phyloP scores from a whole-genome alignment of 1,140 invertebrate species.

The Brachionus sp. region DNA sequence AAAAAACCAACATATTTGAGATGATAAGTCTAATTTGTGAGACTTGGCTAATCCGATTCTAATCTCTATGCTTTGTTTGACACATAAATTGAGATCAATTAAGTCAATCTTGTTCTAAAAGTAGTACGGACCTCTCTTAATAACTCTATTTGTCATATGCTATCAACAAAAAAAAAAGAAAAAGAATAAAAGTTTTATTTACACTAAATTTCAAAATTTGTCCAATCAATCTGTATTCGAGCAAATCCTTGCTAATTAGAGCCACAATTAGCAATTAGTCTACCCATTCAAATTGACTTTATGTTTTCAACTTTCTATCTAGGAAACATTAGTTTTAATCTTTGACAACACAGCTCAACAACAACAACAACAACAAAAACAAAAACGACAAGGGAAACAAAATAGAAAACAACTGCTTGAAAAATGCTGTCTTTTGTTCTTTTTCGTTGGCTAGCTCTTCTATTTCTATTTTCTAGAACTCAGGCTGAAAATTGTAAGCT shows the following conservation, averaged over 20 bases:
- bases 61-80: neutral
- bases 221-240: neutral
- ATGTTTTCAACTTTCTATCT: neutral
- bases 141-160: neutral
- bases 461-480: neutral
- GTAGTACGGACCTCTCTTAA: neutral
- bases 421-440: neutral
- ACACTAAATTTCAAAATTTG: neutral
- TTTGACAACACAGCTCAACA: neutral
- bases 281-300: neutral
- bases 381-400: too few species aligned
- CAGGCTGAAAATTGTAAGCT: neutral
- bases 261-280: neutral
- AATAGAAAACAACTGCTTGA: neutral
- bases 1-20: too few species aligned
- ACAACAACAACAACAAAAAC: neutral
- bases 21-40: too few species aligned
- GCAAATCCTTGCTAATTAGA: neutral
- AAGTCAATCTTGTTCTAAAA: neutral
- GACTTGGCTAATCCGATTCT: neutral
- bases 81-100: constrained; percentile 4
- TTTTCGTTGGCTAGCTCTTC: neutral
- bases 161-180: neutral
- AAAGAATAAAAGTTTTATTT: neutral
- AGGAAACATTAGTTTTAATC: neutral